Evolutionary conservation across 2,888 invertebrate species (phyloP).

Genomic region (Chymomyza amoena): DNA sequence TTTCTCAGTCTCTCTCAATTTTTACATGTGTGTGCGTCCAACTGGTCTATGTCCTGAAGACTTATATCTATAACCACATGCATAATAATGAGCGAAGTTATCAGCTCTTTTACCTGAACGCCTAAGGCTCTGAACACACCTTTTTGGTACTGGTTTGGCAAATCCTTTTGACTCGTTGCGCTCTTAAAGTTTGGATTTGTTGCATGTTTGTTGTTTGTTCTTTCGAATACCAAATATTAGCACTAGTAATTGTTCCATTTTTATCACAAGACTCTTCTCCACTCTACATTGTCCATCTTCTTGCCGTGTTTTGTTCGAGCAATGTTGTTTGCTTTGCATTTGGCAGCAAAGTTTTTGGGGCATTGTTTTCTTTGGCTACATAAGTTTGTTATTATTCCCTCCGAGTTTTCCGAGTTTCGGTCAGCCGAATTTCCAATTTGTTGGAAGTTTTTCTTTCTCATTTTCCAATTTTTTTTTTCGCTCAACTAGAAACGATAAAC

Average conservation of each 20-base stretch:
- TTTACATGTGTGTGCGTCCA: constrained; percentile 3
- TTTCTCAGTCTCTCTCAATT: too few relatives aligned
- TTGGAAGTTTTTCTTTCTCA: constrained; percentile 13
- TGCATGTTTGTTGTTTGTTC: constrained; percentile 48
- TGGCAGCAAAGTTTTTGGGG: constrained; percentile 35
- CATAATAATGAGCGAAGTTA: constrained; percentile 59
- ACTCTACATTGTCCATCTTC: too few relatives aligned
- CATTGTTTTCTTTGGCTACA: constrained; percentile 55
- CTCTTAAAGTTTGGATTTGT: constrained; percentile 61
- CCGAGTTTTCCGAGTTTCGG: constrained; percentile 16
- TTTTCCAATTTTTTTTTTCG: constrained; percentile 1
- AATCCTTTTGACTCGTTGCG: constrained; percentile 5
- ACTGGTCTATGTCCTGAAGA: constrained; percentile 62
- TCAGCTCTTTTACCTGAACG: background rate
- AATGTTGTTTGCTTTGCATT: constrained; percentile 52
- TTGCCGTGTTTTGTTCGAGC: constrained; percentile 13
- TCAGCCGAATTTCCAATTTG: background rate
- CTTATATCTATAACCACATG: constrained; percentile 63
- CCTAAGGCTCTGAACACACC: background rate
- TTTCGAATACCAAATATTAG: constrained; percentile 54
- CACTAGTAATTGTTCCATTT: constrained; percentile 35
- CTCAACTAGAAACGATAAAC: background rate
- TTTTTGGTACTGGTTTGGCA: background rate
- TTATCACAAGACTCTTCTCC: background rate
- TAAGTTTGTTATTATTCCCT: constrained; percentile 45